These are phyloP conservation scores for Craterocephalus amniculus DNA, from an alignment of 2,797 vertebrate species.

Conservation along the genomic window DNA sequence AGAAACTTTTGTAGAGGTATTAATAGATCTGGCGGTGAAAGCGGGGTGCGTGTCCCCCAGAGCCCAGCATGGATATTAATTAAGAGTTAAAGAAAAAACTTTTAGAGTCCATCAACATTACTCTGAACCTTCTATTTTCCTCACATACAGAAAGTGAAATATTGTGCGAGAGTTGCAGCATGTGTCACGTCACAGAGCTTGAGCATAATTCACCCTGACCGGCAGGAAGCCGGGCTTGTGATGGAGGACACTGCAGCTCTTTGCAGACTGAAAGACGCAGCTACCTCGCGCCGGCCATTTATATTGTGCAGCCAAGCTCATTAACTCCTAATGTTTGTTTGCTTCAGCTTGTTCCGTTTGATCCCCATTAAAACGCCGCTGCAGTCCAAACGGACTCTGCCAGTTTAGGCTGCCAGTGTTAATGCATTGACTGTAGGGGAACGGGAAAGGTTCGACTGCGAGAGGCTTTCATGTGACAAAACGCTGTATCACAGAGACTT, in stretches of 20 bases:
- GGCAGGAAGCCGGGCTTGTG: conserved; percentile 5
- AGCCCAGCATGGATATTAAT: neutral
- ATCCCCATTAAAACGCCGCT: conserved; percentile 65
- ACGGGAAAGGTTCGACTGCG: conserved; percentile 13
- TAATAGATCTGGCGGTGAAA: neutral
- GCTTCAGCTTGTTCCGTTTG: conserved; percentile 61
- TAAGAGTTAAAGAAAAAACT: neutral
- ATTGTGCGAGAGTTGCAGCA: neutral
- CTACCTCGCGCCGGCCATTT: conserved; percentile 44
- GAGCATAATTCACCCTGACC: too few species aligned
- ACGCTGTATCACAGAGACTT: conserved; percentile 48
- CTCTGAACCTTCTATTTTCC: neutral
- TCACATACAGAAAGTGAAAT: neutral
- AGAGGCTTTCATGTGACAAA: conserved; percentile 54
- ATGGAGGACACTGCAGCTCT: conserved; percentile 1
- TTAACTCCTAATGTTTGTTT: conserved; percentile 72
- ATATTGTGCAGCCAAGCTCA: conserved; percentile 58
- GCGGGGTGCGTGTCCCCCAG: neutral
- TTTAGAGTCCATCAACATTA: neutral
- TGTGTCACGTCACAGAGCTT: neutral
- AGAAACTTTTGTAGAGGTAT: neutral
- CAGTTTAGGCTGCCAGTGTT: conserved; percentile 38
- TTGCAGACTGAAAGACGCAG: neutral
- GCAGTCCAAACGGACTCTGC: conserved; percentile 42
- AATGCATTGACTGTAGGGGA: conserved; percentile 28